Base-by-base conservation (phyloP, 2,888 invertebrate genomes). In the Mesoligia furuncula region DNA sequence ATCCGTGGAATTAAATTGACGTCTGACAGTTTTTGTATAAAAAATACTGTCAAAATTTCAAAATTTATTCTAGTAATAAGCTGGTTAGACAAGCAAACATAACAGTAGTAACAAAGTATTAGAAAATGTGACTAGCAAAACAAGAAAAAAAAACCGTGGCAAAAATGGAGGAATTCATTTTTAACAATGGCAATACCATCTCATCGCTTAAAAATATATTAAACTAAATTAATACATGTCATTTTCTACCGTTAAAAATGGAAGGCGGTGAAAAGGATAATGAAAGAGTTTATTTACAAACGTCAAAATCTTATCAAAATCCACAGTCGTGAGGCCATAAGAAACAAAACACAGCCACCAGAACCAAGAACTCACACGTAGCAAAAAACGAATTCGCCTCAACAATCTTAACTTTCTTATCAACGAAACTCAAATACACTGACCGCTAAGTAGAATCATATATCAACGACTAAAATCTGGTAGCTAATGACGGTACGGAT, bases 401-500 rank as follows among this genome's bases (percentile, higher is more conserved):
- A 54, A 65, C 68, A 85, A 85, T 78, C 85, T 78, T 15, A 20
- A 39, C 54, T 73, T 57, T 39, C 73, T 82, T 84, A 84, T 84
- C 84, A 67, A 78, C 27, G 20, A 39, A 68, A 48, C 77, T 73
- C 51, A 85, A 78, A 77, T 77, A 82, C 64, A 67, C 67, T 68
- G 61, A 67, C 69, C 66, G 65, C 71, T 84, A 84, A 84, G 84
- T 84, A 84, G 64, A 64, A 82, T 61, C 64, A 80, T 87, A 88
- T 80, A 88, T 87, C 84, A 87, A 85, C 31, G 83, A 61, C 51
- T 20, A 82, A 80, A 74, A 78, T 76, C 86, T 87, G 87, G 91
- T 88, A 91, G 92, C 89, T 85, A 86, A 88, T 88, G 79, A 83
- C 86, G 85, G 85, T 68, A 64, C 75, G 85, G 39, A 83, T 81